Conservation (phyloP, 2,888 invertebrate genomes). For the Rhamphomyia laevipes region DNA sequence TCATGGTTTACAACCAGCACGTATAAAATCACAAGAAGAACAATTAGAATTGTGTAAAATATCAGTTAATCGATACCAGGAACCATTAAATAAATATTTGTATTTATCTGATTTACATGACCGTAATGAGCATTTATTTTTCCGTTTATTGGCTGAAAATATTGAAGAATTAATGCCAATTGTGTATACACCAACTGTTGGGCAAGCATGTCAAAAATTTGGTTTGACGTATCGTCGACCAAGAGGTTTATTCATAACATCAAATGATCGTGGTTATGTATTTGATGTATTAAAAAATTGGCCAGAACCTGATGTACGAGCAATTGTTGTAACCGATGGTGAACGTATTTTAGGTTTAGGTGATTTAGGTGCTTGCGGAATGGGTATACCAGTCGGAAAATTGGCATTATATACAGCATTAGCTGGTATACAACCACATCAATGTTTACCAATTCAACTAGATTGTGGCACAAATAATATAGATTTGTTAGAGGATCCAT, state of each 20-base stretch:
- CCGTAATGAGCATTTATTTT: slow-evolving; percentile 94
- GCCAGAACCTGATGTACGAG: slow-evolving; percentile 74
- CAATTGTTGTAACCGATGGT: slow-evolving; percentile 91
- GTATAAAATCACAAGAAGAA: slow-evolving; percentile 87
- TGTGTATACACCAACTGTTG: slow-evolving; percentile 97
- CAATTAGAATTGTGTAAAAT: slow-evolving; percentile 84
- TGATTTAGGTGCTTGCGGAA: slow-evolving; percentile 90
- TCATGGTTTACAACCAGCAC: slow-evolving; percentile 91
- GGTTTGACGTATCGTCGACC: slow-evolving; percentile 90
- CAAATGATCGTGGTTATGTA: slow-evolving; percentile 87
- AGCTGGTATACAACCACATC: slow-evolving; percentile 92
- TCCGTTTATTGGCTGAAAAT: slow-evolving; percentile 81
- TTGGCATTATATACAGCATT: slow-evolving; percentile 90
- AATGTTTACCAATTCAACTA: slow-evolving; percentile 84
- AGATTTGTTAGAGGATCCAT: slow-evolving; percentile 78
- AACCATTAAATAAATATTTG: slow-evolving; percentile 90
- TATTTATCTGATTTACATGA: slow-evolving; percentile 91
- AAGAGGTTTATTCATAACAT: slow-evolving; percentile 89
- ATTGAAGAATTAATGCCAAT: slow-evolving; percentile 92
- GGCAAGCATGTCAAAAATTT: slow-evolving; percentile 92
- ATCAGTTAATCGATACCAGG: slow-evolving; percentile 80
- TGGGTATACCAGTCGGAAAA: slow-evolving; percentile 98
- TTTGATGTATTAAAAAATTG: slow-evolving; percentile 57
- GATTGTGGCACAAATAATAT: slow-evolving; percentile 94
- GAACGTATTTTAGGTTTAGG: slow-evolving; percentile 95